Evolutionary conservation across 2,113 vertebrate genomes (phyloP), one percentile per base, ranked within the genome.

Genomic region (Apodemus speciosus): DNA sequence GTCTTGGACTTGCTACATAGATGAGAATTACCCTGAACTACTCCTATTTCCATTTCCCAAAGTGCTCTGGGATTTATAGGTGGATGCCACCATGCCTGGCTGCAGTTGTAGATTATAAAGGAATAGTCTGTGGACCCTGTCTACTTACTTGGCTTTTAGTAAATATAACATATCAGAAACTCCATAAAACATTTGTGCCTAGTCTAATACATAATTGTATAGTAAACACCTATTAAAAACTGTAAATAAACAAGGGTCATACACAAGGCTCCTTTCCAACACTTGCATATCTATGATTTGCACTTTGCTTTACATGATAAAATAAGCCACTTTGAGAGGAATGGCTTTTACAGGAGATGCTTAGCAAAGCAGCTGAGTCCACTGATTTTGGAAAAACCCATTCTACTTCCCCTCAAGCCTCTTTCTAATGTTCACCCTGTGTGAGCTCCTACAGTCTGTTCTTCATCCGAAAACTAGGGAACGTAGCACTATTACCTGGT

Each of bases 241-340:
- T 71, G 51, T 9, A 93, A 49, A 51, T 56, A 62, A 27, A 25
- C 25, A 75, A 21, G 10, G n/a, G 13, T 5, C 23, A 35, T 38
- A 32, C 20, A 71, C 8, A 88, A 95, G 43, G 2, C 46, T 88
- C 71, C 23, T 85, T n/a, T 91, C 79, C 5, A 81, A 35, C 40
- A 23, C 25, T 72, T 85, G 46, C 38, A 90, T 1, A 46, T 88
- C 66, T 77, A 46, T 56, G 79, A 16, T 92, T 66, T 92, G 51
- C 8, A 43, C 40, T 91, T 85, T 80, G 3, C 1, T 72, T 89
- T 90, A 75, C 60, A 68, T 60, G 80, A 89, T 84, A 25, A 85
- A 89, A 40, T 84, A 53, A 84, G 46, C n/a, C 38, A 20, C 49
- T 84, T 80, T 64, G 43, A 76, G 58, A 88, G 94, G 91, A 89